Conservation (phyloP, 1,140 invertebrate species). For the Aphelenchoides avenae region DNA sequence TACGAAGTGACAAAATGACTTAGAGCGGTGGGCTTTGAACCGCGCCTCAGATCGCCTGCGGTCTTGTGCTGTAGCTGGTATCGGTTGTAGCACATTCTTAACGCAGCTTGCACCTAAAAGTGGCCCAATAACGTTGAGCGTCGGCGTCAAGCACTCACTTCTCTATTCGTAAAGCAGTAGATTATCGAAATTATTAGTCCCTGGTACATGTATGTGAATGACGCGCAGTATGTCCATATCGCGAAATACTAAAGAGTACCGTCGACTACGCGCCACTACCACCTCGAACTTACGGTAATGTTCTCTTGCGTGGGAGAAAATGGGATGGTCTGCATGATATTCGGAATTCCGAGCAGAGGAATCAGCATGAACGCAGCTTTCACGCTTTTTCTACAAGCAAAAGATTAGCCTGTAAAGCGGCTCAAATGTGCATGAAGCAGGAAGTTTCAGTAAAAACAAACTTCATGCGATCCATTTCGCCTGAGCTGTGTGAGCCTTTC, state of each 20-base stretch:
- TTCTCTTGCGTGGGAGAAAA: slow-evolving; percentile 59
- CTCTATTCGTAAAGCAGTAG: slow-evolving; percentile 59
- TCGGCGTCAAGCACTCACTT: slow-evolving; percentile 38
- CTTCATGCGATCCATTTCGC: slow-evolving; percentile 57
- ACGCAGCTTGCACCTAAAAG: slow-evolving; percentile 41
- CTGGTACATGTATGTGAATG: slow-evolving; percentile 60
- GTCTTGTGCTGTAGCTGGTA: slow-evolving; percentile 50
- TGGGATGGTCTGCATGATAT: slow-evolving; percentile 59
- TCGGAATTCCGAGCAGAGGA: slow-evolving; percentile 55
- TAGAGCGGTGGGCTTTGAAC: too few relatives aligned
- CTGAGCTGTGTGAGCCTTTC: slow-evolving; percentile 47
- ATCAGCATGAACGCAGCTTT: slow-evolving; percentile 59
- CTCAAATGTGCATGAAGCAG: too few relatives aligned
- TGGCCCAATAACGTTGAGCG: slow-evolving; percentile 12
- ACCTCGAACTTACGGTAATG: slow-evolving; percentile 53
- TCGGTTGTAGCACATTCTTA: slow-evolving; percentile 47
- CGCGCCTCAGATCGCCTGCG: slow-evolving; percentile 49
- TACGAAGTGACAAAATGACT: too few relatives aligned
- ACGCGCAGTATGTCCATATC: slow-evolving; percentile 58
- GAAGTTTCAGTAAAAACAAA: slow-evolving; percentile 30
- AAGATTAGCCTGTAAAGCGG: slow-evolving; percentile 5
- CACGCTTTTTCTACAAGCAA: slow-evolving; percentile 50
- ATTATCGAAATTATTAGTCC: slow-evolving; percentile 59
- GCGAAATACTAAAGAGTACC: slow-evolving; percentile 51
- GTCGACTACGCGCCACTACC: neutral